A percentile compares a stretch with the other conserved stretches of the same genome.
Evolutionary conservation across 2,113 vertebrate genomes (phyloP).

Genomic region (Miniopterus natalensis): DNA sequence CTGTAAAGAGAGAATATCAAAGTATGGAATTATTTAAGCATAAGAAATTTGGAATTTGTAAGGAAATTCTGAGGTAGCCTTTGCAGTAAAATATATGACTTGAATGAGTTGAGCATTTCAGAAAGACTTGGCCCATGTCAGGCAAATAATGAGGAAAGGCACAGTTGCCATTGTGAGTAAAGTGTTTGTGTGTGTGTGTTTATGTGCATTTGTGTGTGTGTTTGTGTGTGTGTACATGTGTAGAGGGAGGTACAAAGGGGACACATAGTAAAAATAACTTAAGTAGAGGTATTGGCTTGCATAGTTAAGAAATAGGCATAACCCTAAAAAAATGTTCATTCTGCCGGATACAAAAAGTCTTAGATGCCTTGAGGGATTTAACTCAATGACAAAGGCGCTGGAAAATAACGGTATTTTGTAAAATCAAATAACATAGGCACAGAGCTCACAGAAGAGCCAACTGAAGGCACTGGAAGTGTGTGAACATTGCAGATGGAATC

Average conservation of each 20-base stretch:
- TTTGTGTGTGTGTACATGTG: not conserved
- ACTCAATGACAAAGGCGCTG: not conserved
- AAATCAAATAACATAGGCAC: not conserved
- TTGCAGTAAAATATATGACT: not conserved
- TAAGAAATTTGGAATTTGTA: not conserved
- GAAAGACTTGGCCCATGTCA: not conserved
- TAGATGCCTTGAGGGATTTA: not conserved
- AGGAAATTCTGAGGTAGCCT: not conserved
- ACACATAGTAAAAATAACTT: not conserved
- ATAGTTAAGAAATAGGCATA: not conserved
- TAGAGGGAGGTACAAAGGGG: not conserved
- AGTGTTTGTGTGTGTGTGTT: not conserved
- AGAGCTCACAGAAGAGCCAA: not conserved
- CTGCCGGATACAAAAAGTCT: not conserved
- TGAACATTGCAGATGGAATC: not conserved
- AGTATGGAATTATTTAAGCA: not conserved
- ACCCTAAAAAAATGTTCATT: not conserved
- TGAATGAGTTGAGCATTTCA: not conserved
- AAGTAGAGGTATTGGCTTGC: not conserved
- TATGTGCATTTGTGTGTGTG: not conserved
- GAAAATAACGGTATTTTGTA: not conserved
- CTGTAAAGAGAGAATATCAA: not conserved
- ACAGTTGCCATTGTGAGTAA: not conserved
- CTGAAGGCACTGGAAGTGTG: accelerated
- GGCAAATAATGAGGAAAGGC: not conserved